A percentile compares a stretch with the other conserved stretches of the same genome.
These are phyloP conservation scores for Siderastrea siderea DNA, from an alignment of 92 coral and sea anemone genomes.

Conservation along the genomic window DNA sequence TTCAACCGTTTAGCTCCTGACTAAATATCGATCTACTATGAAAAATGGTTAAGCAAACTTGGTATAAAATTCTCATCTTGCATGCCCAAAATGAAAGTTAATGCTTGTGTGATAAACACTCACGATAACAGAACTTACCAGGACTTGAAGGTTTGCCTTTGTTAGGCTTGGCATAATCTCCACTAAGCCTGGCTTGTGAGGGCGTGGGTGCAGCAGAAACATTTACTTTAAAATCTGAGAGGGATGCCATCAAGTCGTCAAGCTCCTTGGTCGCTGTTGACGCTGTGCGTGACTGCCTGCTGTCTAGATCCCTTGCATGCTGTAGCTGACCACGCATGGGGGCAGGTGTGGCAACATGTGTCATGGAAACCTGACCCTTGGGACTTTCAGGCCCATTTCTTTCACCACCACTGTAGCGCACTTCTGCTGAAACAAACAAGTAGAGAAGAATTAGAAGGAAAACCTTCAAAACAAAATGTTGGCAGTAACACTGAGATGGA, in stretches of 20 bases:
- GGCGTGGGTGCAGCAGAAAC: constrained; percentile 88
- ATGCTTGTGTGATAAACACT: background rate
- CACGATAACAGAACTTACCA: constrained; percentile 13
- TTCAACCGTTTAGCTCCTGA: too few species aligned
- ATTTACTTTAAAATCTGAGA: constrained; percentile 98
- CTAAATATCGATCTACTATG: too few species aligned
- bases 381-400: constrained; percentile 56
- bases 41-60: too few species aligned
- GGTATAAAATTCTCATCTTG: too few species aligned
- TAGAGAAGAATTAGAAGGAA: background rate
- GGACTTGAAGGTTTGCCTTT: constrained; percentile 70
- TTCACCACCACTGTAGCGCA: constrained; percentile 37
- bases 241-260: constrained; percentile 98
- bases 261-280: constrained; percentile 98
- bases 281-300: constrained; percentile 83
- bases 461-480: too few species aligned
- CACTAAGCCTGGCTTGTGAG: constrained; percentile 83
- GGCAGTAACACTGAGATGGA: too few species aligned
- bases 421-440: background rate
- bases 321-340: constrained; percentile 68
- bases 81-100: background rate
- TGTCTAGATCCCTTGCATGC: constrained; percentile 61
- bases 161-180: constrained; percentile 98
- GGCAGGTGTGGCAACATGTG: constrained; percentile 62
- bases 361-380: constrained; percentile 44